phyloP scores from a whole-genome alignment of 2,797 vertebrate species.

The Salmo trutta region DNA sequence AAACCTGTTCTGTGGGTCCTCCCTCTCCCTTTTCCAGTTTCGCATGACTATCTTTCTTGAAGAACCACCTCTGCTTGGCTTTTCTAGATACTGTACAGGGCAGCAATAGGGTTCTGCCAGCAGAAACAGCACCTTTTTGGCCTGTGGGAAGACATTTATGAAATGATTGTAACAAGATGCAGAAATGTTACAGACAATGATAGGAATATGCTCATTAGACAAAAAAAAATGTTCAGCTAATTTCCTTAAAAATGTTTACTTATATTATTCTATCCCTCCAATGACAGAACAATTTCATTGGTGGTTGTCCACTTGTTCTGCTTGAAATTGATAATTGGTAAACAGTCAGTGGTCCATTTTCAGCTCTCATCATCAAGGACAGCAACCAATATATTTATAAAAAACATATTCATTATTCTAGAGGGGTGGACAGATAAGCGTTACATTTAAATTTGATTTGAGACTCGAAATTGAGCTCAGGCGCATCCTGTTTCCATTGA shows the following conservation, averaged over 20 bases:
- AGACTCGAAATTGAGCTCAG: too few species aligned
- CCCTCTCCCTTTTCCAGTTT: conserved; percentile 36
- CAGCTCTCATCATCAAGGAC: too few species aligned
- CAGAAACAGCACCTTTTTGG: conserved; percentile 21
- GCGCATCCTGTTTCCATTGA: too few species aligned
- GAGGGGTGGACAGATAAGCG: not conserved
- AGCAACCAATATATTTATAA: not conserved
- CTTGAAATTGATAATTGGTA: not conserved
- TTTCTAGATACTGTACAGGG: conserved; percentile 48
- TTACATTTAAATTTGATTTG: not conserved
- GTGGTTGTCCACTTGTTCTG: not conserved
- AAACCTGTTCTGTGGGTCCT: conserved; percentile 37
- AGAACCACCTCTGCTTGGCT: conserved; percentile 53
- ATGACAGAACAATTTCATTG: too few species aligned
- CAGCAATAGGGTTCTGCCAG: conserved; percentile 62
- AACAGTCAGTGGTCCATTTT: not conserved
- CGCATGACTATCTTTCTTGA: not conserved
- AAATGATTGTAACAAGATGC: not conserved
- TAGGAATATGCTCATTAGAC: too few species aligned
- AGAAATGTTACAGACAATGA: not conserved
- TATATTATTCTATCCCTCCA: not conserved
- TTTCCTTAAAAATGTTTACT: not conserved
- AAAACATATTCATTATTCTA: not conserved
- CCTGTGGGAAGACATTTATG: conserved; percentile 35
- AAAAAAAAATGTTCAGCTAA: not conserved